Base-by-base conservation (phyloP, 2,888 invertebrate genomes). In the Lepetodrilus schrolli region DNA sequence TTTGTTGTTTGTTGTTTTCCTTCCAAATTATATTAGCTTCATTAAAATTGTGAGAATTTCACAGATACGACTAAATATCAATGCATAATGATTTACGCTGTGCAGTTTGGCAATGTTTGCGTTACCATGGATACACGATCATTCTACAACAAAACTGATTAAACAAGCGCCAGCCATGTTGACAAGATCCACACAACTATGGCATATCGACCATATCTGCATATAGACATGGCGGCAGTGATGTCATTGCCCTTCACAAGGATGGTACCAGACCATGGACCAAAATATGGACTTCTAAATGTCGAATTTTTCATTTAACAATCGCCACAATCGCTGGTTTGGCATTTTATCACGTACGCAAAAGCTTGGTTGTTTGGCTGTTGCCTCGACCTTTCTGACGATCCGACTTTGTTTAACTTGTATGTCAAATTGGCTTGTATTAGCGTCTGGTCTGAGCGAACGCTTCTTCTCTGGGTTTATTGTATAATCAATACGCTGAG, bases 401-500 rank as follows among this genome's bases (percentile, higher is more conserved):
- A 23, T 48, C 72, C 43, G 66, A 72, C 51, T 66, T 43, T 66
- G 58, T 72, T 66, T 26, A 58, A 43, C 47, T 47, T 36, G 58
- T 58, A 72, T 66, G 66, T 65, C 43, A 50, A 66, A 70, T 43
- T 72, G 47, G 17, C 72, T 65, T 47, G 65, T 58, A 66, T 65
- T 48, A 43, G 66, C 17, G 47, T 21, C 70, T n/a, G 34, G 30
- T 10, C 17, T 65, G 17, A 30, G 47, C 47, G 26, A 34, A n/a
- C 43, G 43, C 72, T 36, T 72, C 72, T 34, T 72, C 66, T 23
- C 70, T 65, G 48, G 58, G 66, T 74, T 76, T 73, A 75, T 80
- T 79, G 75, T 75, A 70, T 72, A 78, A 82, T 83, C 83, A 77
- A 82, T 83, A 81, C 36, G 50, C 74, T 69, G 71, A 77, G 80